Conservation (phyloP, 2,888 invertebrate genomes). For the Latrodectus hesperus region DNA sequence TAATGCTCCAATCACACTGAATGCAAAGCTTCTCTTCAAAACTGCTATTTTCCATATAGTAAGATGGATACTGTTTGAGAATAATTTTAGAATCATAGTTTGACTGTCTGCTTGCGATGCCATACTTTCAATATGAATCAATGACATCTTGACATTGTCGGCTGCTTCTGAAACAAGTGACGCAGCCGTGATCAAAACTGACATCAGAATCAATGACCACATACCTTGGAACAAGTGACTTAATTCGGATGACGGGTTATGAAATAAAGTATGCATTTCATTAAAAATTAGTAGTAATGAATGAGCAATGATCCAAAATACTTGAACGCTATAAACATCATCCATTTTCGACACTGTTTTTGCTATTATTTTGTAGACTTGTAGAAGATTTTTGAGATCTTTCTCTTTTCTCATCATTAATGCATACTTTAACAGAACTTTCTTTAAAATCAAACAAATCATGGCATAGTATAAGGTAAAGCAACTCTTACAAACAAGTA, state of each 20-base stretch:
- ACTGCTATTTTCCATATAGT: not conserved
- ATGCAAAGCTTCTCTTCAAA: not conserved
- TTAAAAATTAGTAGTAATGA: not conserved
- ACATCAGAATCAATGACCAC: not conserved
- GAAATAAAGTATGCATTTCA: not conserved
- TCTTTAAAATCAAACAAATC: not conserved
- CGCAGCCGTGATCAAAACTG: not conserved
- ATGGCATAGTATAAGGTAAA: not conserved
- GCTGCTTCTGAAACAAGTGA: not conserved
- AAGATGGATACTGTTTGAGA: not conserved
- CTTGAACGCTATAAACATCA: not conserved
- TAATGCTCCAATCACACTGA: slow-evolving; percentile 14
- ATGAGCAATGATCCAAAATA: not conserved
- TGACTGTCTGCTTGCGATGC: not conserved
- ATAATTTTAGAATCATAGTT: not conserved
- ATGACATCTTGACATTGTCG: not conserved
- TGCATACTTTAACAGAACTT: not conserved
- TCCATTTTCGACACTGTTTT: not conserved
- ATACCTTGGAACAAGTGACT: not conserved
- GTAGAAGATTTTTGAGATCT: not conserved
- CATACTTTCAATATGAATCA: not conserved
- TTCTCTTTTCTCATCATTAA: not conserved
- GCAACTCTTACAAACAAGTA: not conserved
- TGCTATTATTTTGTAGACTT: not conserved
- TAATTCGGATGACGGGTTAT: not conserved